phyloP scores from a whole-genome alignment of 1,140 invertebrate species.

The Bombus superbus region DNA sequence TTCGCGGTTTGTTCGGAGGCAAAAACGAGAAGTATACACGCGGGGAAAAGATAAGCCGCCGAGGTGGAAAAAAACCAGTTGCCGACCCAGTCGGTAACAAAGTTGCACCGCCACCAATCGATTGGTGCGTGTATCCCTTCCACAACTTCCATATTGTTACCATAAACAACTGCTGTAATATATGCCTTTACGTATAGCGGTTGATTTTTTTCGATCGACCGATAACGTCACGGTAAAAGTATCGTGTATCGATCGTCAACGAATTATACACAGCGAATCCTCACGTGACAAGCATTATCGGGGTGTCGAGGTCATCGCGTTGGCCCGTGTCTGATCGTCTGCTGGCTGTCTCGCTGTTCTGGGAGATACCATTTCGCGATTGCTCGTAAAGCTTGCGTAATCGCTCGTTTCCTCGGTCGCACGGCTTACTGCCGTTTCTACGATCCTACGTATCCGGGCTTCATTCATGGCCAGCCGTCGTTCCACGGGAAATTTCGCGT shows the following conservation, averaged over 20 bases:
- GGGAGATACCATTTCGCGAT: conserved; percentile 51
- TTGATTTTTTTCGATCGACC: not conserved
- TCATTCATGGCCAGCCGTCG: conserved; percentile 21
- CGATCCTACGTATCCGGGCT: conserved; percentile 12
- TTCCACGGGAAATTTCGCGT: conserved; percentile 52
- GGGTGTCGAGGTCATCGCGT: not conserved
- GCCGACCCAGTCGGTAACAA: not conserved
- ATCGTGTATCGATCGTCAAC: not conserved
- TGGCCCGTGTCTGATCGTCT: conserved; percentile 13
- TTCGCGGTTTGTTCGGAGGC: not conserved
- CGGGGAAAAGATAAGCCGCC: too few species aligned
- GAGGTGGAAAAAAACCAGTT: not conserved
- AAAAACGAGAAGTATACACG: not conserved
- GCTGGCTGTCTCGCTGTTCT: conserved; percentile 1
- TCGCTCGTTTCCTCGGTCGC: conserved; percentile 57
- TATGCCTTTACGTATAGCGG: rapidly evolving
- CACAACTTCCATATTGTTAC: not conserved
- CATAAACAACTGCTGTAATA: not conserved
- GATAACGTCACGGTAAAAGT: rapidly evolving
- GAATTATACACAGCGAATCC: not conserved
- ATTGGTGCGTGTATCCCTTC: not conserved
- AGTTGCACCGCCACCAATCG: not conserved
- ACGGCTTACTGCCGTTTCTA: conserved; percentile 43
- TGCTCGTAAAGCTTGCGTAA: conserved; percentile 68
- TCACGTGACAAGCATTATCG: not conserved